Percentiles rank a stretch among this genome's conserved stretches.
These are phyloP conservation scores for Cynaeus angustus DNA, from an alignment of 2,888 invertebrate genomes.

Conservation along the genomic window DNA sequence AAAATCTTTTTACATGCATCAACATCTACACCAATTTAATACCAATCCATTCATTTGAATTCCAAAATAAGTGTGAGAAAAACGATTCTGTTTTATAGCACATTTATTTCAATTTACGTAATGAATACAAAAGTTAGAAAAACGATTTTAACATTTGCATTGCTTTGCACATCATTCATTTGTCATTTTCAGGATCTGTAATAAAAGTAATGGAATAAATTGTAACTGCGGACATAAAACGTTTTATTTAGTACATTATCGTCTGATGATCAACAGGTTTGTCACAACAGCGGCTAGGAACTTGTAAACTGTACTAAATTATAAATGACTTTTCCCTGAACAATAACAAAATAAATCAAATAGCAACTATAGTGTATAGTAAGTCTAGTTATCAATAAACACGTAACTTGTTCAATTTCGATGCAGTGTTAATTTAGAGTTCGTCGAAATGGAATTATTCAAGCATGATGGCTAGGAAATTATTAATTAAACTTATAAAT, in stretches of 20 bases:
- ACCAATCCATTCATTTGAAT: no score
- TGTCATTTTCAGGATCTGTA: neutral
- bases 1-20: no score
- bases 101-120: neutral
- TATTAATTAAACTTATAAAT: conserved; percentile 31
- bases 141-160: neutral
- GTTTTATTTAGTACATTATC: conserved; percentile 18
- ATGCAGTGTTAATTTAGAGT: neutral
- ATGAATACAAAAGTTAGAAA: neutral
- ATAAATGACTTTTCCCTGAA: neutral
- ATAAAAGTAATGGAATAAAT: conserved; percentile 22
- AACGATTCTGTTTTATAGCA: neutral
- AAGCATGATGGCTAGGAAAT: neutral
- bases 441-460: neutral
- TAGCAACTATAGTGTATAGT: neutral
- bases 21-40: no score
- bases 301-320: conserved; percentile 2
- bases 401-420: neutral
- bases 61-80: neutral
- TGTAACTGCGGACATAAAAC: conserved; percentile 7
- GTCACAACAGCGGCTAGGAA: conserved; percentile 9
- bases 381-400: neutral
- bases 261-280: conserved; percentile 6
- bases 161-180: conserved; percentile 3
- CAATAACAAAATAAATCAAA: conserved; percentile 14